A percentile compares a stretch with the other conserved stretches of the same genome.
phyloP scores from a whole-genome alignment of 2,113 vertebrate species.

The Salvator merianae region DNA sequence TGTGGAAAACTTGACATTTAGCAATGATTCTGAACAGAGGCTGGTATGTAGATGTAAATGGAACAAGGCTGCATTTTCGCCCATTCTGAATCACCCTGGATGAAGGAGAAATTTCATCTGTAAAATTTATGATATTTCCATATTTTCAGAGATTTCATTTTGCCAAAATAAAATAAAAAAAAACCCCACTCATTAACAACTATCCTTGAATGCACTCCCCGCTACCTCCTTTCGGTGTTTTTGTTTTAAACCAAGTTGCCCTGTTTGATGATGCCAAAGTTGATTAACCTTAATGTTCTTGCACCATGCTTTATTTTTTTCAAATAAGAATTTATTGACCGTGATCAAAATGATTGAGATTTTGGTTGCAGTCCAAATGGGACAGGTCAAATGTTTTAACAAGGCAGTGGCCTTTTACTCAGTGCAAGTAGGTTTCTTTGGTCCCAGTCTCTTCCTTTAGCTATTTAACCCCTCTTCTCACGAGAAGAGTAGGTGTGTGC shows the following conservation, averaged over 20 bases:
- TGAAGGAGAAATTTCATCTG: constrained; percentile 9
- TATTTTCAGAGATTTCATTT: constrained; percentile 11
- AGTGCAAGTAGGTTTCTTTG: too few relatives aligned
- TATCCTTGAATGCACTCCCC: neutral
- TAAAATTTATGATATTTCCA: constrained; percentile 22
- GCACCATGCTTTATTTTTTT: constrained; percentile 1
- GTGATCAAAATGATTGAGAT: neutral
- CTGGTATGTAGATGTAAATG: neutral
- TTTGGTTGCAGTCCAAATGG: too few relatives aligned
- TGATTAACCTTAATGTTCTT: constrained; percentile 42
- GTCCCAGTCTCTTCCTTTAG: too few relatives aligned
- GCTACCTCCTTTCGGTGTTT: constrained; percentile 33
- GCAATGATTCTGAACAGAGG: neutral
- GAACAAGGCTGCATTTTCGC: accelerated
- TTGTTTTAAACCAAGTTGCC: constrained; percentile 17
- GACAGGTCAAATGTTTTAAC: too few relatives aligned
- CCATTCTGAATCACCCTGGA: neutral
- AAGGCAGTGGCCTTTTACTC: too few relatives aligned
- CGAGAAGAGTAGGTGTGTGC: too few relatives aligned
- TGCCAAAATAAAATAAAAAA: too few relatives aligned
- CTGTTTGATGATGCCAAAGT: constrained; percentile 27
- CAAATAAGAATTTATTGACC: constrained; percentile 18
- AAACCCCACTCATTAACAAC: constrained; percentile 21
- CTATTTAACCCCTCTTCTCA: too few relatives aligned
- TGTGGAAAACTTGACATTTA: neutral